Percentiles rank a stretch among this genome's conserved stretches.
These are phyloP conservation scores for Artibeus lituratus DNA, from an alignment of 2,797 vertebrate species.

Conservation along the genomic window DNA sequence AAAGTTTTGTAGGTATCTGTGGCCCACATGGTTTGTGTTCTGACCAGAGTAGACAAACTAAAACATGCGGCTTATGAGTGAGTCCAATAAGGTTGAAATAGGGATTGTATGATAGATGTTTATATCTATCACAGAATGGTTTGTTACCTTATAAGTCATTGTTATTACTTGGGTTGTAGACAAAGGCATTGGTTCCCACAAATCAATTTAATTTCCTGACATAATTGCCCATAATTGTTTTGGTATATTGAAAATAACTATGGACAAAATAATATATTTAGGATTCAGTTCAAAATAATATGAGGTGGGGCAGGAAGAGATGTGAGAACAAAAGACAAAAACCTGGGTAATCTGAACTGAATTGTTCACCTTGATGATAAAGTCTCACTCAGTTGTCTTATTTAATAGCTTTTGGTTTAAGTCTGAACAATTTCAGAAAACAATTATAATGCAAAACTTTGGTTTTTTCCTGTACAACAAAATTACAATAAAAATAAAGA, in stretches of 20 bases:
- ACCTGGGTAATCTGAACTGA: neutral
- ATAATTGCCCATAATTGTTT: neutral
- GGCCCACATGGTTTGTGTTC: neutral
- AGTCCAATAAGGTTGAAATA: neutral
- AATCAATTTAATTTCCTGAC: neutral
- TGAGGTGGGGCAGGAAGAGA: neutral
- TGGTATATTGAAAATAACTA: neutral
- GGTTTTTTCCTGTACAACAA: neutral
- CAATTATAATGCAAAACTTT: neutral
- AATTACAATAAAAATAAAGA: neutral
- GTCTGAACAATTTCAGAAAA: neutral
- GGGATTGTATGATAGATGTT: neutral
- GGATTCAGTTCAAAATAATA: neutral
- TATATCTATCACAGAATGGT: neutral
- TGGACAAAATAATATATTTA: neutral
- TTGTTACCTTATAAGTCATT: neutral
- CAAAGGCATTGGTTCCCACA: neutral
- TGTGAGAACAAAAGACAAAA: neutral
- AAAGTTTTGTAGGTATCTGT: neutral
- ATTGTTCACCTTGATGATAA: neutral
- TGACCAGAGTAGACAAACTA: neutral
- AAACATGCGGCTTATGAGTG: neutral
- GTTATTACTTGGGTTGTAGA: neutral
- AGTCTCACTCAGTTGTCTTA: neutral
- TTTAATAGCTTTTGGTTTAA: neutral